Conservation (phyloP, 1,140 invertebrate species). For the Adelges cooleyi region DNA sequence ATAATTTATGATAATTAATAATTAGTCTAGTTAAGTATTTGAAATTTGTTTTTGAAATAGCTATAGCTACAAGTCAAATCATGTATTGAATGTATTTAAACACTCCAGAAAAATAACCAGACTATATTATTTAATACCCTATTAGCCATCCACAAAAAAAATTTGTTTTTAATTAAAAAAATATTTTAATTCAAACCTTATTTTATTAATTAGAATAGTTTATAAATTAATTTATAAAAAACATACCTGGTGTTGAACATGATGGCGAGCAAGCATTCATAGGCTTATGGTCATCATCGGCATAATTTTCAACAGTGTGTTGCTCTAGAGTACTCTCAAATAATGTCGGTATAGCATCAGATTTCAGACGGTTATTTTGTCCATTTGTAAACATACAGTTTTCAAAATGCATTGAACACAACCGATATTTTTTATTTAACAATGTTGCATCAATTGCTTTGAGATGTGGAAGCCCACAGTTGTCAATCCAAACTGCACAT, state of each 20-base stretch:
- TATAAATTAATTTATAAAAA: not conserved
- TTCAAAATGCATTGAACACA: not conserved
- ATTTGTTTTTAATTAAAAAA: not conserved
- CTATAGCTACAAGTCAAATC: not conserved
- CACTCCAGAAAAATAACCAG: too few species aligned
- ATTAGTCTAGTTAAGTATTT: too few species aligned
- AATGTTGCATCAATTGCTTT: not conserved
- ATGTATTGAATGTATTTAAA: not conserved
- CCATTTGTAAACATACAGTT: not conserved
- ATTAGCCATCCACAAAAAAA: not conserved
- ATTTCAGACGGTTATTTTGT: not conserved
- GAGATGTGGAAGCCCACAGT: not conserved
- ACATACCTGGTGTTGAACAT: not conserved
- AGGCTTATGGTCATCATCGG: not conserved
- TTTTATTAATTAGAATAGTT: not conserved
- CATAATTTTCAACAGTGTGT: not conserved
- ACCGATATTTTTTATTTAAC: not conserved
- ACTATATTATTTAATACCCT: too few species aligned
- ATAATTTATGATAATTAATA: too few species aligned
- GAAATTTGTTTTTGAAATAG: not conserved
- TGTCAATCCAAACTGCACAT: not conserved
- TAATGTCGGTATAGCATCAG: not conserved
- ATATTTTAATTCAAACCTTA: not conserved
- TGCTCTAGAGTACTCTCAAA: not conserved
- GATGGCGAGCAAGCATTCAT: not conserved